These are phyloP conservation scores for Microctenopoma steveboyesi DNA, from an alignment of 2,797 vertebrate genomes.

Conservation along the genomic window DNA sequence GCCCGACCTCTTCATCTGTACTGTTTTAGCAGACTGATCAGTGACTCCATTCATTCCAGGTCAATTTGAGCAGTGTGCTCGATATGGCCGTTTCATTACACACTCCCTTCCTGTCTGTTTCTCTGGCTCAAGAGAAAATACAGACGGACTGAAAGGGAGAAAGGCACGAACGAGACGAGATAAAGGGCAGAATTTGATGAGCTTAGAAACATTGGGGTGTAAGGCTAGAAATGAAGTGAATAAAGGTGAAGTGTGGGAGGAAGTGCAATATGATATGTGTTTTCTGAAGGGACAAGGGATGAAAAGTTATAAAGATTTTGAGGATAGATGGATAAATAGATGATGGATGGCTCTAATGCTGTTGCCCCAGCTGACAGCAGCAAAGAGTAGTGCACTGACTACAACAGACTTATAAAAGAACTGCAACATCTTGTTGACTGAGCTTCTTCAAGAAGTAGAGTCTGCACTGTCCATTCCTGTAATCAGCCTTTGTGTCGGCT, in stretches of 20 bases:
- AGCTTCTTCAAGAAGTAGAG: too few species aligned
- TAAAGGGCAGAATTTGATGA: slow-evolving; percentile 17
- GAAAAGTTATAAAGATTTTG: slow-evolving; percentile 7
- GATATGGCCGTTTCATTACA: slow-evolving; percentile 74
- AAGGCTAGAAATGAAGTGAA: slow-evolving; percentile 19
- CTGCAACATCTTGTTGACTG: too few species aligned
- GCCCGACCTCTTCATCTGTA: slow-evolving; percentile 27
- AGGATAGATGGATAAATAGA: too few species aligned
- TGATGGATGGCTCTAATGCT: too few species aligned
- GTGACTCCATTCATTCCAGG: slow-evolving; percentile 77
- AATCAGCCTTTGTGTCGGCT: too few species aligned
- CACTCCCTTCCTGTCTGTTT: slow-evolving; percentile 74
- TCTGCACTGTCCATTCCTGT: too few species aligned
- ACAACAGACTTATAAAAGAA: too few species aligned
- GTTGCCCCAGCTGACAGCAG: too few species aligned
- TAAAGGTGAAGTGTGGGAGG: neutral
- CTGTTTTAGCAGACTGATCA: slow-evolving; percentile 65
- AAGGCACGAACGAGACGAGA: slow-evolving; percentile 34
- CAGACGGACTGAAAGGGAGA: slow-evolving; percentile 17
- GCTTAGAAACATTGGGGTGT: slow-evolving; percentile 21
- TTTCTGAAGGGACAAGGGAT: neutral
- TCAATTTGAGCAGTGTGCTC: slow-evolving; percentile 77
- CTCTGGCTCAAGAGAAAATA: slow-evolving; percentile 43
- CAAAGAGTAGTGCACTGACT: too few species aligned
- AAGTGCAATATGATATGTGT: neutral